phyloP scores from a whole-genome alignment of 2,888 invertebrate genomes.

The Melanostoma mellinum region DNA sequence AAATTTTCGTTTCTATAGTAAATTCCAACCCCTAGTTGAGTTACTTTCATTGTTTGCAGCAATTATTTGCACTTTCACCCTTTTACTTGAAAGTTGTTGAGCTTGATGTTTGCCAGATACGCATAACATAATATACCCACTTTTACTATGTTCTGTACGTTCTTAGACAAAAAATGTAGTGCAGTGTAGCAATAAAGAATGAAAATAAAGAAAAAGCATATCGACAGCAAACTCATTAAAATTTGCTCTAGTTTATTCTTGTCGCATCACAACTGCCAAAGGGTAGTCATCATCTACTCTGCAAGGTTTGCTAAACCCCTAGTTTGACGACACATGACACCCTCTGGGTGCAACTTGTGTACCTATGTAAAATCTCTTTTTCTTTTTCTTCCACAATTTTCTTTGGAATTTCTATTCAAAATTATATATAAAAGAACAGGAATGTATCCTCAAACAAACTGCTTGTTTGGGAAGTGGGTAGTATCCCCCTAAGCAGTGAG shows the following conservation, averaged over 20 bases:
- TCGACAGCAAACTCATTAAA: constrained; percentile 71
- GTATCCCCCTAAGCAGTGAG: constrained; percentile 1
- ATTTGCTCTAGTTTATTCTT: constrained; percentile 67
- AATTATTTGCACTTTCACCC: constrained; percentile 56
- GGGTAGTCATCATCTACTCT: constrained; percentile 56
- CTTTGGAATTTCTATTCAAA: constrained; percentile 53
- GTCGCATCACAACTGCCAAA: constrained; percentile 67
- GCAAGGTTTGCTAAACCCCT: constrained; percentile 29
- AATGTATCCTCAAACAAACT: constrained; percentile 59
- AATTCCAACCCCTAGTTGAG: neutral
- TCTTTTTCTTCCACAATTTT: constrained; percentile 34
- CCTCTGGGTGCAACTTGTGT: constrained; percentile 41
- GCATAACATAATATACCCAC: constrained; percentile 12
- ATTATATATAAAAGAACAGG: constrained; percentile 30
- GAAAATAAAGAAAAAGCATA: constrained; percentile 29
- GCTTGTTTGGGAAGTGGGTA: constrained; percentile 35
- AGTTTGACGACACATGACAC: constrained; percentile 11
- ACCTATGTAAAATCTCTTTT: constrained; percentile 27
- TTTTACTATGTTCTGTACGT: constrained; percentile 14
- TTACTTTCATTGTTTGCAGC: constrained; percentile 44
- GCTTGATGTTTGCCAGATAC: constrained; percentile 51
- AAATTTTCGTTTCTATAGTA: constrained; percentile 35
- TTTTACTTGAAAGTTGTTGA: constrained; percentile 11
- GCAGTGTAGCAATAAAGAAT: constrained; percentile 31
- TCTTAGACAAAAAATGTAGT: constrained; percentile 16